Conservation (phyloP, 2,113 vertebrate genomes). For the Catharus minimus region DNA sequence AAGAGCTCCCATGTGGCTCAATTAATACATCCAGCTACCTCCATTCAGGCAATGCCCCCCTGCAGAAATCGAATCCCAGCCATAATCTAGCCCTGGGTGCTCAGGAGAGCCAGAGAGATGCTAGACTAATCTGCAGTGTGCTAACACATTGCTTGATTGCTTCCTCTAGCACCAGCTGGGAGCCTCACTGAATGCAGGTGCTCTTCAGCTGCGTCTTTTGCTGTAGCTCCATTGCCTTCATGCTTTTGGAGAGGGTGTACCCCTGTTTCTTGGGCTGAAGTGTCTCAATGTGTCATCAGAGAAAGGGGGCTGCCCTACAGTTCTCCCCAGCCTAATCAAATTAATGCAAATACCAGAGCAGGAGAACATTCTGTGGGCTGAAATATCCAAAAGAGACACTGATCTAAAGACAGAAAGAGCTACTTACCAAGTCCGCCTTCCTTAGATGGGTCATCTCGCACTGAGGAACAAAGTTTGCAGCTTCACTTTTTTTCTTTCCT, state of each 20-base stretch:
- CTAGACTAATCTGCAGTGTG: neutral
- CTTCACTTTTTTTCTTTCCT: neutral
- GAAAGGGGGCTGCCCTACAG: neutral
- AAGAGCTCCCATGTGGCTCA: neutral
- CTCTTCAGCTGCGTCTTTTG: neutral
- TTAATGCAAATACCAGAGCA: neutral
- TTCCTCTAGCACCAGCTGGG: neutral
- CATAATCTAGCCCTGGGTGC: no score
- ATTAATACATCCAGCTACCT: neutral
- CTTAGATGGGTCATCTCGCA: neutral
- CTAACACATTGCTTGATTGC: neutral
- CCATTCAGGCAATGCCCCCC: neutral
- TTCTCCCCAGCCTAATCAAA: neutral
- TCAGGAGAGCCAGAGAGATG: neutral
- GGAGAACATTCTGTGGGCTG: neutral
- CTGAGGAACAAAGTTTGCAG: neutral
- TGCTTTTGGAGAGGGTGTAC: rapidly evolving
- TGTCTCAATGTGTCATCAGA: neutral
- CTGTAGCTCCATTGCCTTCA: neutral
- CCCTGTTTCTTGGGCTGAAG: neutral
- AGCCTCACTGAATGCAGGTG: neutral
- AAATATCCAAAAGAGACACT: neutral
- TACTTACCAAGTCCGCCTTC: neutral
- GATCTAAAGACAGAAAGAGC: neutral
- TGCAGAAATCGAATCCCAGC: neutral